Evolutionary conservation across 2,888 invertebrate genomes (phyloP), one percentile per base, ranked within the genome.

Genomic region (Thera britannica): DNA sequence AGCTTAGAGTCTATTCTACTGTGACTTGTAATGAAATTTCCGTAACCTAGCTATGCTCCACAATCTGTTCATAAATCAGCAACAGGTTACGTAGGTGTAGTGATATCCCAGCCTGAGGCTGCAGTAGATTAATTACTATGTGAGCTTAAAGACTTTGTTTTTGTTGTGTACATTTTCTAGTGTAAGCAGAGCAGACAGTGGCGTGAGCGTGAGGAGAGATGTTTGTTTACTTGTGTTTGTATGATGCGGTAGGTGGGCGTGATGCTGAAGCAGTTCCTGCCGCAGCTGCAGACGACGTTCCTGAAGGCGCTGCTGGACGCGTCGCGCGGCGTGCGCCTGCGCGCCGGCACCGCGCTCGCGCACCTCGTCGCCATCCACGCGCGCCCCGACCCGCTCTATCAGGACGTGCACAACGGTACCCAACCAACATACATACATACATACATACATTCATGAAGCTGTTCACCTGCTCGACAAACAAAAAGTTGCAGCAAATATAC

Each of bases 271-370:
- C 99, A 99, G 87, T 99, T 99, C 94, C 95, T 99, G 81, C 99
- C 99, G 2, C 99, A 99, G 92, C 95, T 99, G 51, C 99, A 99
- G 94, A 99, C 99, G 2, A 99, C 99, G 23, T 99, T 99, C 93
- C 95, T 99, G 62, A 99, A 99, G 92, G 97, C 99, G 3, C 94
- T 99, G 65, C 97, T 97, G 85, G 99, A 99, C 89, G 95, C 97
- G 38, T 97, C 97, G 88, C 95, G 98, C 67, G 94, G 95, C 73
- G 99, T 99, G 23, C 95, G 99, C 70, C 95, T 99, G 76, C 97
- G 97, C 92, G 98, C 99, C 7, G 98, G 97, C 0, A 94, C 95
- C 60, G 99, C 99, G 62, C 94, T 99, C 36, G 96, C 98, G 73
- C 96, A 97, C 86, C 94, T 99, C 9, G 97, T 98, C 72, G 94